phyloP scores from a whole-genome alignment of 2,888 invertebrate species.

The Scaptodrosophila latifasciaeformis region DNA sequence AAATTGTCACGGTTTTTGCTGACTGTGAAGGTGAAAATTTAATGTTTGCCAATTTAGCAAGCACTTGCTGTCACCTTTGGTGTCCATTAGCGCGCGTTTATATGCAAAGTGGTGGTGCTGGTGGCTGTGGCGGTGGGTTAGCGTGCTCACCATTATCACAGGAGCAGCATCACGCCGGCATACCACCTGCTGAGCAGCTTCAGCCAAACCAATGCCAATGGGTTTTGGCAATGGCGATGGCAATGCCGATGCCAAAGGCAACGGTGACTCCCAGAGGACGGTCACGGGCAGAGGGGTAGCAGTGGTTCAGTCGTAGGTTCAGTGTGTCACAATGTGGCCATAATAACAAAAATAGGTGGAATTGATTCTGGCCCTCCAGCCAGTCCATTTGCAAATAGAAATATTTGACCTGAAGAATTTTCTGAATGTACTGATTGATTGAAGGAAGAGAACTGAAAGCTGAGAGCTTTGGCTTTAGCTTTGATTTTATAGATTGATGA shows the following conservation, averaged over 20 bases:
- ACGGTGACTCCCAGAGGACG: no score
- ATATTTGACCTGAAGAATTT: no score
- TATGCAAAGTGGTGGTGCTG: conserved; percentile 61
- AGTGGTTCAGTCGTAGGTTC: neutral
- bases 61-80: conserved; percentile 69
- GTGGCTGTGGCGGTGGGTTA: conserved; percentile 27
- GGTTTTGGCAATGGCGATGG: no score
- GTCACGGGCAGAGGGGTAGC: no score
- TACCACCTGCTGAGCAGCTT: conserved; percentile 60
- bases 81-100: conserved; percentile 70
- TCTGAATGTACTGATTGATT: no score
- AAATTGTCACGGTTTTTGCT: conserved; percentile 61
- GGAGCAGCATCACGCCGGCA: conserved; percentile 59
- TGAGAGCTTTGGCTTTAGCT: no score
- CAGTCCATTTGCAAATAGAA: no score
- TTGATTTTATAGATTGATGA: no score
- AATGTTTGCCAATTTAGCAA: conserved; percentile 70
- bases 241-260: neutral
- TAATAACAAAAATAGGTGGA: conserved; percentile 39
- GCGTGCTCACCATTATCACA: conserved; percentile 60
- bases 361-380: neutral
- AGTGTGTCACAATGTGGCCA: conserved; percentile 48
- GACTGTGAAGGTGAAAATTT: conserved; percentile 66
- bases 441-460: no score
- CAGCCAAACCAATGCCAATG: no score